phyloP scores from a whole-genome alignment of 2,113 vertebrate genomes.

The Colistium nudipinnis region DNA sequence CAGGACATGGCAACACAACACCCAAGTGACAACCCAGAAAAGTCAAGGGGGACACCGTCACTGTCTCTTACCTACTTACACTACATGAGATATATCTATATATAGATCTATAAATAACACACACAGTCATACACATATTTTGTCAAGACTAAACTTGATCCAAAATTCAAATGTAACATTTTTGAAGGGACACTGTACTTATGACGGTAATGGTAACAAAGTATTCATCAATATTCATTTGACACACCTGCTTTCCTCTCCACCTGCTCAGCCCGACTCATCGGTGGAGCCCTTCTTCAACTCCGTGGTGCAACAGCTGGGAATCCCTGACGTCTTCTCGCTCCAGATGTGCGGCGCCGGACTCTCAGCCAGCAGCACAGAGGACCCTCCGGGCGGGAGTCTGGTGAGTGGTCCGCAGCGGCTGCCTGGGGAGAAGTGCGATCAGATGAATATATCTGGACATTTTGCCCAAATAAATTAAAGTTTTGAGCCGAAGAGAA shows the following conservation, averaged over 20 bases:
- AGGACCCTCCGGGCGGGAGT: slow-evolving; percentile 87
- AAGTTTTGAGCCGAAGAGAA: neutral
- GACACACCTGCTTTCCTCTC: slow-evolving; percentile 20
- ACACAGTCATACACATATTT: too few species aligned
- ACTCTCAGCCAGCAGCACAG: slow-evolving; percentile 79
- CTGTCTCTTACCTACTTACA: neutral
- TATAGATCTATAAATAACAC: neutral
- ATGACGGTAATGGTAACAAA: too few species aligned
- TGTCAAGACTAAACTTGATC: too few species aligned
- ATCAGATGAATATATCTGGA: slow-evolving; percentile 1
- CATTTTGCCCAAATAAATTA: neutral
- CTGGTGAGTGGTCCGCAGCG: slow-evolving; percentile 87
- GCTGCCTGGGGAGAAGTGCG: neutral
- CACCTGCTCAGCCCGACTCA: slow-evolving; percentile 93
- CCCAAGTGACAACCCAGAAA: slow-evolving; percentile 13
- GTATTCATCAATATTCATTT: too few species aligned
- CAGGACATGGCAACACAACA: slow-evolving; percentile 13
- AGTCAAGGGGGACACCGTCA: slow-evolving; percentile 12
- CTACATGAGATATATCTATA: neutral
- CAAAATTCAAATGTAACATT: too few species aligned
- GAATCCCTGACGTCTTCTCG: slow-evolving; percentile 92
- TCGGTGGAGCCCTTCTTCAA: slow-evolving; percentile 95
- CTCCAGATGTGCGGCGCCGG: slow-evolving; percentile 97
- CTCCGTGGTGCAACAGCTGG: slow-evolving; percentile 88
- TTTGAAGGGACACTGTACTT: too few species aligned